Conservation (phyloP, 1,140 invertebrate genomes). For the Trinorchestia longiramus region DNA sequence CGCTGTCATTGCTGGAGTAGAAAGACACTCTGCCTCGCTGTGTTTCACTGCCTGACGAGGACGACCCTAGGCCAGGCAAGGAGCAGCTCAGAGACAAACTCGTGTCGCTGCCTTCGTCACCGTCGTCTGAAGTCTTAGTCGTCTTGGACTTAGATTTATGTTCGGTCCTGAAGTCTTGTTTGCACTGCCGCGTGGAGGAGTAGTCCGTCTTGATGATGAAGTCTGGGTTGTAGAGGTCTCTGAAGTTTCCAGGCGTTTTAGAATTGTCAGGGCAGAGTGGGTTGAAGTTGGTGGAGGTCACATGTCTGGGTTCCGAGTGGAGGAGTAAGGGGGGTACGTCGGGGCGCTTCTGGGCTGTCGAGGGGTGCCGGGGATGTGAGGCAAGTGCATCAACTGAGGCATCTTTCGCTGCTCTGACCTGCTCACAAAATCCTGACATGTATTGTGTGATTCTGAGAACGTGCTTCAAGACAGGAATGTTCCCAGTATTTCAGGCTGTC, state of each 20-base stretch:
- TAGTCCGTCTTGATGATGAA: constrained; percentile 50
- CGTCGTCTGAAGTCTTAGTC: not conserved
- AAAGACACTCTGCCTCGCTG: constrained; percentile 64
- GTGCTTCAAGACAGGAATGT: too few relatives aligned
- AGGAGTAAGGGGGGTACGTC: constrained; percentile 59
- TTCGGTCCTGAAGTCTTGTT: constrained; percentile 57
- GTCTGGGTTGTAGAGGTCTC: constrained; percentile 28
- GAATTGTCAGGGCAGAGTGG: not conserved
- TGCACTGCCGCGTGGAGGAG: constrained; percentile 35
- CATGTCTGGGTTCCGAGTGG: constrained; percentile 61
- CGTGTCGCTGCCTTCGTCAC: constrained; percentile 20
- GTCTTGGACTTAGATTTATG: not conserved
- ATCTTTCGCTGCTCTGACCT: constrained; percentile 44
- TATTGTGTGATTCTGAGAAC: too few relatives aligned
- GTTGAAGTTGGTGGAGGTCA: constrained; percentile 57
- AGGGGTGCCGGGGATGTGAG: constrained; percentile 54
- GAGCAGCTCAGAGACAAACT: constrained; percentile 58
- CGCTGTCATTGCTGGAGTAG: constrained; percentile 90
- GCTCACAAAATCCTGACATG: not conserved
- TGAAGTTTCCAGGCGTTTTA: not conserved
- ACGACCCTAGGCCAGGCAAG: constrained; percentile 47
- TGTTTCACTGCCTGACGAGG: constrained; percentile 56
- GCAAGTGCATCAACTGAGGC: constrained; percentile 54
- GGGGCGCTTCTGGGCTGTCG: constrained; percentile 61
- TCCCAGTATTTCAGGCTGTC: too few relatives aligned